These are phyloP conservation scores for Coenonympha arcania DNA, from an alignment of 2,888 invertebrate genomes.

Conservation along the genomic window DNA sequence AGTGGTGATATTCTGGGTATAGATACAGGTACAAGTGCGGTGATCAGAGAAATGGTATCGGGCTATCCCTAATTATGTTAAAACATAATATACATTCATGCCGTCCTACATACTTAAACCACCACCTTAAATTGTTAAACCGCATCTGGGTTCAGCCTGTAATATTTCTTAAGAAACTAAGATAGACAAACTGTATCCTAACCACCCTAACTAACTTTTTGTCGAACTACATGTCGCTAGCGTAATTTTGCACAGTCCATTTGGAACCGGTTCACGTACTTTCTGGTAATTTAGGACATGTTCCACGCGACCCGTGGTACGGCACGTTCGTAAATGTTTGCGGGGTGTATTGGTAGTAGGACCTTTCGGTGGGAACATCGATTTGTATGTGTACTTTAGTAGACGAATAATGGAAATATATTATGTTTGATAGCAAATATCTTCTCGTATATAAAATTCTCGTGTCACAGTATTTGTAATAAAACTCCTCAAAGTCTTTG, in stretches of 20 bases:
- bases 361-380: conserved; percentile 60
- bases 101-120: too few relatives aligned
- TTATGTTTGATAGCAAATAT: too few relatives aligned
- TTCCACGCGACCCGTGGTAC: conserved; percentile 39
- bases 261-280: conserved; percentile 46
- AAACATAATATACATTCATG: too few relatives aligned
- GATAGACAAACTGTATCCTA: neutral
- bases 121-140: too few relatives aligned
- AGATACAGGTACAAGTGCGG: too few relatives aligned
- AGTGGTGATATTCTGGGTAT: too few relatives aligned
- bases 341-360: conserved; percentile 50
- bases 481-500: too few relatives aligned
- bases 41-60: too few relatives aligned
- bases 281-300: conserved; percentile 43
- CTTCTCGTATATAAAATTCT: too few relatives aligned
- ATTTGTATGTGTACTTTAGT: conserved; percentile 50
- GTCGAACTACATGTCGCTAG: neutral
- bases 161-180: neutral
- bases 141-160: neutral
- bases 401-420: conserved; percentile 58
- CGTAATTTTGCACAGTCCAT: conserved; percentile 25
- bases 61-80: too few relatives aligned
- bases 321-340: conserved; percentile 67
- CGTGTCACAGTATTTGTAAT: too few relatives aligned
- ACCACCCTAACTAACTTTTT: neutral